A percentile compares a stretch with the other conserved stretches of the same genome.
phyloP scores from a whole-genome alignment of 2,888 invertebrate species.

The Papilio protenor region DNA sequence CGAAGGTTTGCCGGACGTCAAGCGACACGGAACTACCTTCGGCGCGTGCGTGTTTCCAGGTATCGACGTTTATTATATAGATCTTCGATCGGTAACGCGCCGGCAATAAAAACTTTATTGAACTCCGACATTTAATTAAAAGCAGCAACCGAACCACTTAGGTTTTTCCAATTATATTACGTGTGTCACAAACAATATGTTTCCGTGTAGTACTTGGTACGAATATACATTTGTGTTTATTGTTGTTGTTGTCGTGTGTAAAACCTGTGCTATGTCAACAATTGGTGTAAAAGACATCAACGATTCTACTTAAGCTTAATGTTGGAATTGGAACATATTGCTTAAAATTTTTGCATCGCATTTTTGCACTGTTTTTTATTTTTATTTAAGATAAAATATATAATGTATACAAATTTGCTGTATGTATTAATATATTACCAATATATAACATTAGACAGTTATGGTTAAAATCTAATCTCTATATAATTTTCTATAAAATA shows the following conservation, averaged over 20 bases:
- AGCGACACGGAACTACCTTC: slow-evolving; percentile 81
- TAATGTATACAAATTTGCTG: not conserved
- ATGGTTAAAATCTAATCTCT: not conserved
- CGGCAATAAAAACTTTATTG: slow-evolving; percentile 39
- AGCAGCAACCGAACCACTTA: slow-evolving; percentile 35
- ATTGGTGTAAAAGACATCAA: slow-evolving; percentile 35
- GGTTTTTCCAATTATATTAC: slow-evolving; percentile 39
- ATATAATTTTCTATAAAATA: not conserved
- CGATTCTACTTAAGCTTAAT: not conserved
- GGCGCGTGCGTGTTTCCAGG: slow-evolving; percentile 75
- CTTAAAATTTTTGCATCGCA: not conserved
- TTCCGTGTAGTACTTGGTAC: slow-evolving; percentile 25
- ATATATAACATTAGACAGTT: not conserved
- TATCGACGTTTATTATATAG: slow-evolving; percentile 53
- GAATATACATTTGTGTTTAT: slow-evolving; percentile 13
- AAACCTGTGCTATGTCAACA: not conserved
- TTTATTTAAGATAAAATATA: not conserved
- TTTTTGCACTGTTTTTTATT: not conserved
- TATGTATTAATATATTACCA: not conserved
- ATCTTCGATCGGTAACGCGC: slow-evolving; percentile 44
- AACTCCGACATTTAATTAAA: slow-evolving; percentile 43
- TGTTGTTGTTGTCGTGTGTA: not conserved
- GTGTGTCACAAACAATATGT: slow-evolving; percentile 35
- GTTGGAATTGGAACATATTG: not conserved
- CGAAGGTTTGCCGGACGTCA: slow-evolving; percentile 83